Conservation (phyloP, 2,113 vertebrate genomes). For the Tychaedon coryphoeus region DNA sequence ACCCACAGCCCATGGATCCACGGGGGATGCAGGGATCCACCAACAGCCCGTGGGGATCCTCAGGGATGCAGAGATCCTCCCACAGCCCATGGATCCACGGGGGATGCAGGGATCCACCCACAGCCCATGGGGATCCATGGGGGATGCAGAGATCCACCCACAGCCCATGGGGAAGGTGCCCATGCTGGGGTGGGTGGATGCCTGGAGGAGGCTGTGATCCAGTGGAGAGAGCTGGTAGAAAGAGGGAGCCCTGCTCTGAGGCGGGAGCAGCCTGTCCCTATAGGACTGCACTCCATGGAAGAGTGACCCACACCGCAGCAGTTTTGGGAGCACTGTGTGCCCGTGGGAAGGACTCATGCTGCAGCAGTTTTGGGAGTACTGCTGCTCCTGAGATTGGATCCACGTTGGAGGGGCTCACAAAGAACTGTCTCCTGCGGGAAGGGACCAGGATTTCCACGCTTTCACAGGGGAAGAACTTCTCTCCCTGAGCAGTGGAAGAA, state of each 20-base stretch:
- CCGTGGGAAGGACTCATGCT: rapidly evolving
- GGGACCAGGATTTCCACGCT: too few species aligned
- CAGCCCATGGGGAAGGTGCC: not conserved
- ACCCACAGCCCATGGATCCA: too few species aligned
- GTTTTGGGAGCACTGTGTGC: not conserved
- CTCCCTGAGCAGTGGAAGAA: not conserved
- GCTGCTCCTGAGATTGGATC: not conserved
- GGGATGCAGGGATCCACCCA: too few species aligned
- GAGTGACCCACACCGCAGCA: rapidly evolving
- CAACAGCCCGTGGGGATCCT: too few species aligned
- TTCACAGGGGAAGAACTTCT: not conserved
- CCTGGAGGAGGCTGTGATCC: not conserved
- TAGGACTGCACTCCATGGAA: not conserved
- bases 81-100: too few species aligned
- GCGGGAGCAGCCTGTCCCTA: not conserved
- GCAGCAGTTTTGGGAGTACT: not conserved
- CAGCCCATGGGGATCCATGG: too few species aligned
- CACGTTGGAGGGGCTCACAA: rapidly evolving
- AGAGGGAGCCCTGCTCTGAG: not conserved
- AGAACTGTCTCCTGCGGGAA: not conserved
- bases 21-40: too few species aligned
- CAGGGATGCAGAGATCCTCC: too few species aligned
- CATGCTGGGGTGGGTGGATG: rapidly evolving
- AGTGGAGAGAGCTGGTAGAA: not conserved
- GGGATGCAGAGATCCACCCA: too few species aligned